phyloP scores from a whole-genome alignment of 2,797 vertebrate species.

The Pseudochaenichthys georgianus region DNA sequence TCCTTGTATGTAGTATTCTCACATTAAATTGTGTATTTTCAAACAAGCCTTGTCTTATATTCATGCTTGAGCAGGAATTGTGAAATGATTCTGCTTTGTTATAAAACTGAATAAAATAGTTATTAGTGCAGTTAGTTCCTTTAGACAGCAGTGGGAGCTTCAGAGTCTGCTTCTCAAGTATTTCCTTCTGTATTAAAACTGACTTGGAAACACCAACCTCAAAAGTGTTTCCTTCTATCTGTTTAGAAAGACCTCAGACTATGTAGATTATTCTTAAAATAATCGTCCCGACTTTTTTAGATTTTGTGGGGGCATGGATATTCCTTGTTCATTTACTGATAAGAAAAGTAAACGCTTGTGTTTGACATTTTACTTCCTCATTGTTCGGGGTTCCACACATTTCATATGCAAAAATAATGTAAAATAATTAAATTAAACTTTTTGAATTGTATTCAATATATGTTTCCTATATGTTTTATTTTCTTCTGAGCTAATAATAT shows the following conservation, averaged over 20 bases:
- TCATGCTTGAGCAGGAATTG: constrained; percentile 12
- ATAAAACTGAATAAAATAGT: constrained; percentile 26
- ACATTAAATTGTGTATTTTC: constrained; percentile 24
- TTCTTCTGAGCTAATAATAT: neutral
- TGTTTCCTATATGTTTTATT: neutral
- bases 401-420: neutral
- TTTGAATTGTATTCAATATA: neutral
- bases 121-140: constrained; percentile 72
- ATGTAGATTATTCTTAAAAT: constrained; percentile 4
- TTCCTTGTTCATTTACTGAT: constrained; percentile 12
- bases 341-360: constrained; percentile 20
- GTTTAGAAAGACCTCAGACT: neutral
- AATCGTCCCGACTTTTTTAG: neutral
- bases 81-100: constrained; percentile 29
- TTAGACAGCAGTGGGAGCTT: constrained; percentile 84
- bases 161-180: constrained; percentile 47
- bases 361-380: constrained; percentile 12
- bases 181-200: constrained; percentile 38
- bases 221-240: neutral
- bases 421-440: neutral
- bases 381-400: neutral
- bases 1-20: constrained; percentile 12
- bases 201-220: constrained; percentile 14
- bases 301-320: neutral
- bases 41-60: constrained; percentile 17